Conservation (phyloP, 64 coral and sea anemone species). For the Acropora tenuis region DNA sequence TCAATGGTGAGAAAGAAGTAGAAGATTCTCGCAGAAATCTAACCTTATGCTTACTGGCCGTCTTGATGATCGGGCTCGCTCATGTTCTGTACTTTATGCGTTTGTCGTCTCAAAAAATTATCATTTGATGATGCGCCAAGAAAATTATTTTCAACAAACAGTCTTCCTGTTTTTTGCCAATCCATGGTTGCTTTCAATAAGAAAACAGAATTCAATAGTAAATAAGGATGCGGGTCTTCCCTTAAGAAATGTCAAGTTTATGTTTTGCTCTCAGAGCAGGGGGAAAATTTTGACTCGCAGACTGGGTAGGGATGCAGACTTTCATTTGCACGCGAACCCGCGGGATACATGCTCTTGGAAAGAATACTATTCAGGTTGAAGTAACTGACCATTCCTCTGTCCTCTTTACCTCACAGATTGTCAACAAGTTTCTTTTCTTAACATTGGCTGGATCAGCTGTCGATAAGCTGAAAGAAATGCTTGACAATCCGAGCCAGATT, state of each 20-base stretch:
- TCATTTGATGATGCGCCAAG: too few relatives aligned
- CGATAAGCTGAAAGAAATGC: conserved; percentile 54
- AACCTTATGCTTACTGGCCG: too few relatives aligned
- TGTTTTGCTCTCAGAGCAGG: neutral
- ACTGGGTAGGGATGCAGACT: neutral
- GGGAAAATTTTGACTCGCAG: neutral
- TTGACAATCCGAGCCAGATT: conserved; percentile 53
- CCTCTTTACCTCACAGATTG: conserved; percentile 27
- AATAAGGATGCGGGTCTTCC: neutral
- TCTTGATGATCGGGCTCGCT: too few relatives aligned
- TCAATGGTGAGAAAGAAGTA: too few relatives aligned
- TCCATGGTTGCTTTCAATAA: too few relatives aligned
- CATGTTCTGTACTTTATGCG: too few relatives aligned
- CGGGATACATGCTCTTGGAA: neutral
- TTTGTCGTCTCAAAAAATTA: too few relatives aligned
- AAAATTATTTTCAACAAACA: too few relatives aligned
- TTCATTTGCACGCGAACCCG: neutral
- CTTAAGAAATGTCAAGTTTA: neutral
- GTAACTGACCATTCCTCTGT: neutral
- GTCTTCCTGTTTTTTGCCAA: too few relatives aligned
- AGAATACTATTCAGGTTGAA: neutral
- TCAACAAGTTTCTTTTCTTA: conserved; percentile 78
- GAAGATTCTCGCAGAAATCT: too few relatives aligned
- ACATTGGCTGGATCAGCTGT: conserved; percentile 68
- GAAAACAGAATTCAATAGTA: too few relatives aligned